A percentile compares a stretch with the other conserved stretches of the same genome.
These are phyloP conservation scores for Panthera tigris DNA, from an alignment of 2,113 vertebrate species.

Conservation along the genomic window DNA sequence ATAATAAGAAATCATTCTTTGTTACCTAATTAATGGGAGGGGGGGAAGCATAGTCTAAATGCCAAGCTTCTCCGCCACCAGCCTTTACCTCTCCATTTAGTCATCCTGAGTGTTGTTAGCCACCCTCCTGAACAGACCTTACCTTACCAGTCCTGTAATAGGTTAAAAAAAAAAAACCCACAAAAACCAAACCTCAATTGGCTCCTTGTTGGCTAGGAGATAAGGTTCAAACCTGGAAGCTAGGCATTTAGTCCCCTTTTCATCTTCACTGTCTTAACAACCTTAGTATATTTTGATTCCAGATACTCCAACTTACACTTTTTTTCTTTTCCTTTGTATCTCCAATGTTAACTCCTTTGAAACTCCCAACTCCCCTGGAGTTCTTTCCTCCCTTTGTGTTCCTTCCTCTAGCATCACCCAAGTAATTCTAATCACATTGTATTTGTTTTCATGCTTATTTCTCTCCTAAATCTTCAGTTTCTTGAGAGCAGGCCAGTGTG, in stretches of 20 bases:
- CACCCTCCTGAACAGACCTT: background rate
- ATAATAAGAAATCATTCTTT: background rate
- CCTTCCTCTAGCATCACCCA: background rate
- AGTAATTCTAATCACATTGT: conserved; percentile 10
- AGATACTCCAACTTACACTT: background rate
- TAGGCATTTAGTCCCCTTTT: background rate
- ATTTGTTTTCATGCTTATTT: conserved; percentile 27
- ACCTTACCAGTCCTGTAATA: background rate
- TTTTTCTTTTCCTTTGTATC: background rate
- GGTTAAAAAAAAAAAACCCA: background rate
- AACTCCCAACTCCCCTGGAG: background rate
- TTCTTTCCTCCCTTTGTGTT: background rate
- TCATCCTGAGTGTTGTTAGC: conserved; percentile 1
- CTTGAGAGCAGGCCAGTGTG: background rate
- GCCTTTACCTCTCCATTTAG: background rate
- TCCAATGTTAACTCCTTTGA: conserved; percentile 8
- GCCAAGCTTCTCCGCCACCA: background rate
- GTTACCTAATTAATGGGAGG: conserved; percentile 22
- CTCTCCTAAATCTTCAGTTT: conserved; percentile 18
- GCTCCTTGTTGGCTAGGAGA: background rate
- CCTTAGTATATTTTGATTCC: background rate
- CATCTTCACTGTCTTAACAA: background rate
- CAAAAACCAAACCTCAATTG: background rate
- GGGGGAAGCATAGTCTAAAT: background rate
- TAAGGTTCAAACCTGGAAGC: background rate